Evolutionary conservation across 2,888 invertebrate genomes (phyloP).

Genomic region (Beris morrisii): DNA sequence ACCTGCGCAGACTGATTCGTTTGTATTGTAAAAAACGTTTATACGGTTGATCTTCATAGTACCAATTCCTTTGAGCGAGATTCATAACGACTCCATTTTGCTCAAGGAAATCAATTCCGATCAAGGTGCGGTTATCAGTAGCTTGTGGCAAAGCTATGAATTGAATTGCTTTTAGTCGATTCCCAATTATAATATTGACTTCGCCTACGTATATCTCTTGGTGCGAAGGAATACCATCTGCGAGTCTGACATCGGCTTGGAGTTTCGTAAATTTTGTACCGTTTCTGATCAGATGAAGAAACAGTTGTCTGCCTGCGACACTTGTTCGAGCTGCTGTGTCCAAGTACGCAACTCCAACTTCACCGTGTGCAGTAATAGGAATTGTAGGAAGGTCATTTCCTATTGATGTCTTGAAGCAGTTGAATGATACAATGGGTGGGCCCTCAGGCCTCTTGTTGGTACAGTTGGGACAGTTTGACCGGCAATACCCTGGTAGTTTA

Average conservation of each 20-base stretch:
- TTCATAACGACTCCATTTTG: too few relatives aligned
- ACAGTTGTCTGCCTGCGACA: slow-evolving; percentile 35
- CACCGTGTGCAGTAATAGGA: slow-evolving; percentile 28
- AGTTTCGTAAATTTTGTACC: slow-evolving; percentile 20
- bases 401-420: too few relatives aligned
- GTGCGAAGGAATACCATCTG: slow-evolving; percentile 10
- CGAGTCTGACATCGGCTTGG: slow-evolving; percentile 15
- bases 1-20: neutral
- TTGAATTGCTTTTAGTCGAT: slow-evolving; percentile 19
- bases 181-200: slow-evolving; percentile 24
- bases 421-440: neutral
- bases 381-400: too few relatives aligned
- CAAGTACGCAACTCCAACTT: slow-evolving; percentile 38
- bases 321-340: slow-evolving; percentile 39
- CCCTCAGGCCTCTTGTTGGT: too few relatives aligned
- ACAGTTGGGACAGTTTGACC: too few relatives aligned
- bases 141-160: slow-evolving; percentile 17
- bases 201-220: slow-evolving; percentile 14
- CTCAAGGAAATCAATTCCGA: too few relatives aligned
- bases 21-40: neutral
- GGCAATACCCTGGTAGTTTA: too few relatives aligned
- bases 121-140: too few relatives aligned
- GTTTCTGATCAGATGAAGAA: slow-evolving; percentile 4
- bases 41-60: too few relatives aligned
- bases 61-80: too few relatives aligned